phyloP scores from a whole-genome alignment of 2,113 vertebrate genomes.

The Gambusia holbrooki region DNA sequence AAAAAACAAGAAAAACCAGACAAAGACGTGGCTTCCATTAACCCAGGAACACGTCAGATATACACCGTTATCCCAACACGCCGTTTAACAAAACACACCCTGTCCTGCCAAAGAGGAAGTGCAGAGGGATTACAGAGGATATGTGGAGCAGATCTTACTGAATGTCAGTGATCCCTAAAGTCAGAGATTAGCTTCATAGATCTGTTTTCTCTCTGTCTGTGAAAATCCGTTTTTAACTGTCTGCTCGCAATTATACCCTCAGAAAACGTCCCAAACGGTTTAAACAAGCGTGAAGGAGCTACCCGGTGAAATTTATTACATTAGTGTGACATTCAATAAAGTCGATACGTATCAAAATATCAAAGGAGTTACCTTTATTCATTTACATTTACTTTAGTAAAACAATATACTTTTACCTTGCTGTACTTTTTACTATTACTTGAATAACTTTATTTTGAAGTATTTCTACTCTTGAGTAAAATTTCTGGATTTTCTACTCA shows the following conservation, averaged over 20 bases:
- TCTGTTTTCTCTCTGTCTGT: constrained; percentile 46
- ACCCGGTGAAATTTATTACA: background rate
- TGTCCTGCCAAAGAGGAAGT: constrained; percentile 34
- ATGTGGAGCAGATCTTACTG: constrained; percentile 60
- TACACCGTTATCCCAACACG: constrained; percentile 6
- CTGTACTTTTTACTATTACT: no score
- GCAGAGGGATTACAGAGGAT: constrained; percentile 60
- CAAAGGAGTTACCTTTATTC: no score
- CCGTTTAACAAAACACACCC: constrained; percentile 16
- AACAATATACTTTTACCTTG: no score
- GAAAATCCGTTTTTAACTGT: constrained; percentile 27
- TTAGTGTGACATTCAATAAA: background rate
- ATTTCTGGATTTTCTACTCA: no score
- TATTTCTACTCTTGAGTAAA: no score
- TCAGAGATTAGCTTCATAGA: constrained; percentile 44
- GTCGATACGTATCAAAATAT: no score
- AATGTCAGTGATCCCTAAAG: constrained; percentile 51
- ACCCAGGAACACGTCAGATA: constrained; percentile 18
- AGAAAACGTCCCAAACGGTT: background rate
- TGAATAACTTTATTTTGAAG: no score
- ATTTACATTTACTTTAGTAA: no score
- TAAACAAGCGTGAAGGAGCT: background rate
- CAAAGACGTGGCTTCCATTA: constrained; percentile 11
- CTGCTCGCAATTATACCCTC: background rate
- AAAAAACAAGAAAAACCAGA: background rate